Base-by-base conservation (phyloP, 2,113 vertebrate species). In the Malurus elegans region DNA sequence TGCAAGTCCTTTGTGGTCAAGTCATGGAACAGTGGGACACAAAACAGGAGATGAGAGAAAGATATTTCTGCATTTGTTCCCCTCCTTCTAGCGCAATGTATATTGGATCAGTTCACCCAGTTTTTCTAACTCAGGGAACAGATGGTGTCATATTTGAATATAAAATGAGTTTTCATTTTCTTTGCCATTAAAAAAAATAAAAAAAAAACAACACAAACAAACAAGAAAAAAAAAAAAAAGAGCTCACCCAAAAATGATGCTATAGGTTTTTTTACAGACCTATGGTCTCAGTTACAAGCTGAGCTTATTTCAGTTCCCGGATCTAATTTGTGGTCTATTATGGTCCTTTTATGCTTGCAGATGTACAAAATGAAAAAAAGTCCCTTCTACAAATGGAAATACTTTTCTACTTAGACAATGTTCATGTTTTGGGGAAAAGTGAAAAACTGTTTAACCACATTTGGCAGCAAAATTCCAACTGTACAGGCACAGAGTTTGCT, bases 91-190 rank as follows among this genome's bases (percentile, higher is more conserved):
- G 76, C 2, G 26, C 96, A 66, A 91, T 92, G 84, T 95, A 96
- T 97, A 93, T 96, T 95, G 91, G 84, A 97, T 97, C 90, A 78
- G 90, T 95, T 97, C 84, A 95, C 90, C 90, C 92, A 96, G 93
- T 95, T 96, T 97, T 96, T 97, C 93, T 95, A 97, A 94, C 90
- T 96, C 89, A 44, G 56, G 66, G 96, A 97, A 97, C 93, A 97
- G 88, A 97, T 97, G 93, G 90, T 97, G 94, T 97, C 95, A 96
- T 97, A 95, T 97, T 96, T 97, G 93, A 96, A 97, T 96, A 96
- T 92, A 95, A 98, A 96, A 95, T 96, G 88, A 93, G 90, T 96
- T 97, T 97, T 96, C 87, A 96, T 95, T 96, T 95, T 70, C 91
- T 97, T 97, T 95, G 91, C 79, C 89, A 74, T 96, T 75, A 95